Conservation (phyloP, 1,140 invertebrate species). For the Neodiprion virginianus region DNA sequence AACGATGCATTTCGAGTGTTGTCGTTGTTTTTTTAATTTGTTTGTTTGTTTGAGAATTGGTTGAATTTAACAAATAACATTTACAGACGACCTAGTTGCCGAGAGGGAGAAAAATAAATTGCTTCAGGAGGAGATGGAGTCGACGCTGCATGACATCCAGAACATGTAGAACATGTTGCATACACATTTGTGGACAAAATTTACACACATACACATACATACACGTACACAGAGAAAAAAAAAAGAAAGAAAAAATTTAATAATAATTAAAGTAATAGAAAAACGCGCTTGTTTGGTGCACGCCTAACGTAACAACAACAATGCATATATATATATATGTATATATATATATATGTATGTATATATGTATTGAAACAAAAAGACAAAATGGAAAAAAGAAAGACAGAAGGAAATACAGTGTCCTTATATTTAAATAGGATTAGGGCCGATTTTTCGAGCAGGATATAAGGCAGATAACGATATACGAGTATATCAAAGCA, state of each 20-base stretch:
- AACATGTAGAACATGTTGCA: constrained; percentile 84
- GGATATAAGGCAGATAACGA: too few species aligned
- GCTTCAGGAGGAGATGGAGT: constrained; percentile 98
- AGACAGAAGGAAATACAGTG: too few species aligned
- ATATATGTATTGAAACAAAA: too few species aligned
- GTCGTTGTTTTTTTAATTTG: constrained; percentile 34
- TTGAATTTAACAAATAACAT: constrained; percentile 32
- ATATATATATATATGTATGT: too few species aligned
- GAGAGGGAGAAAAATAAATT: constrained; percentile 97
- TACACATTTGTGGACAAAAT: constrained; percentile 43
- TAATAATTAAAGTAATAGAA: constrained; percentile 16
- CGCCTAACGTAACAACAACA: not conserved
- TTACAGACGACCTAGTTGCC: constrained; percentile 93
- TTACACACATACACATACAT: constrained; percentile 22
- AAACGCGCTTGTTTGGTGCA: not conserved
- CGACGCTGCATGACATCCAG: constrained; percentile 98
- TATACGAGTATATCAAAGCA: too few species aligned
- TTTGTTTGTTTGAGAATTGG: constrained; percentile 22
- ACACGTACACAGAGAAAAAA: constrained; percentile 27
- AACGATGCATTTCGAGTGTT: not conserved
- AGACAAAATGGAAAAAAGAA: too few species aligned
- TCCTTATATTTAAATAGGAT: too few species aligned
- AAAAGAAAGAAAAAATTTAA: constrained; percentile 25
- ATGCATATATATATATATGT: too few species aligned
- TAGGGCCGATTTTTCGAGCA: too few species aligned